Evolutionary conservation across 2,888 invertebrate species (phyloP).

Genomic region (Agrilus cyanescens): DNA sequence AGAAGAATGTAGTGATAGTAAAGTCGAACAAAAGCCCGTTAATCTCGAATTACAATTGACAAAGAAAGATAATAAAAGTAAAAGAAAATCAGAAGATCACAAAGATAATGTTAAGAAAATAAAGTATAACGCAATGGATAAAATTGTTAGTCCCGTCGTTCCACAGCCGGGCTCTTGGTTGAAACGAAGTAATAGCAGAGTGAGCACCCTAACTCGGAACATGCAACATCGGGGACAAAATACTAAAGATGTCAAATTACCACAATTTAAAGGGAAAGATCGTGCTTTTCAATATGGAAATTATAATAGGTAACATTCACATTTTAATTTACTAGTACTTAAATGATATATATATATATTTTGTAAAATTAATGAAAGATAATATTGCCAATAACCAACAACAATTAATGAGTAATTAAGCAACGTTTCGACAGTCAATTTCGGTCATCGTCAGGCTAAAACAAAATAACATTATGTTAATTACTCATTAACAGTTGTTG

Average conservation of each 20-base stretch:
- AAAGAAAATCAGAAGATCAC: constrained; percentile 42
- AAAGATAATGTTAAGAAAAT: constrained; percentile 47
- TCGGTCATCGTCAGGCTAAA: no score
- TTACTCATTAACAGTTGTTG: no score
- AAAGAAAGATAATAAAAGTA: constrained; percentile 46
- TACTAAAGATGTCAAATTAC: constrained; percentile 38
- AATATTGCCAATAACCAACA: no score
- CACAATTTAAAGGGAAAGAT: constrained; percentile 63
- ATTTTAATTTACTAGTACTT: neutral
- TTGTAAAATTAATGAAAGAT: neutral
- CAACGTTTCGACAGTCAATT: no score
- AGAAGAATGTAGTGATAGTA: constrained; percentile 24
- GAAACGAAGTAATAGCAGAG: constrained; percentile 40
- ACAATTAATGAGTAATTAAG: neutral
- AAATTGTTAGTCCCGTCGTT: constrained; percentile 85
- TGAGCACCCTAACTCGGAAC: constrained; percentile 14
- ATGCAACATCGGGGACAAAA: constrained; percentile 32
- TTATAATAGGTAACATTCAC: constrained; percentile 60
- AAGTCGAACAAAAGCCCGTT: constrained; percentile 17
- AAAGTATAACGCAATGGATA: constrained; percentile 59
- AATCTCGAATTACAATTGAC: constrained; percentile 27
- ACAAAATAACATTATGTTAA: no score
- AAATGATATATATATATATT: neutral
- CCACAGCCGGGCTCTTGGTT: constrained; percentile 78
- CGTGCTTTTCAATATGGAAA: constrained; percentile 88